Evolutionary conservation across 2,113 vertebrate genomes (phyloP), one percentile per base, ranked within the genome.

Genomic region (Thunnus thynnus): DNA sequence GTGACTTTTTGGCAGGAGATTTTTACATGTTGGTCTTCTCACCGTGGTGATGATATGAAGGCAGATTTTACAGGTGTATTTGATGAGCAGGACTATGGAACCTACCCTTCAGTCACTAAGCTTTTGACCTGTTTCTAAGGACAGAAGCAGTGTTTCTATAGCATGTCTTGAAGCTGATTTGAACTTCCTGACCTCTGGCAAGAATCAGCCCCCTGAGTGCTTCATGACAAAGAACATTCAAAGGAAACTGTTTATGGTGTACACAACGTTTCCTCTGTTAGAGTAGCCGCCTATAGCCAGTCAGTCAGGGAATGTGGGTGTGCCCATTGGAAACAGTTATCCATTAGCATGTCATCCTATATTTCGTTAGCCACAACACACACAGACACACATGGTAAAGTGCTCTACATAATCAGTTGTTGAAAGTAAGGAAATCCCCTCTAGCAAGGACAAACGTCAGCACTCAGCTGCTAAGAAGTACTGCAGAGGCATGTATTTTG

Each of bases 371-470:
- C 17, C 16, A 68, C 27, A 13, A 74, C 46, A 68, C 62, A 51
- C 22, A 52, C 18, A 30, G 4, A 44, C 47, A 64, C 27, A 57
- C 60, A 41, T 46, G 41, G 32, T 72, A 54, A 80, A 74, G 22
- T 68, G 11, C 62, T 78, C 54, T 51, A 12, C 18, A 62, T 69
- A 3, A 65, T 71, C 66, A 41, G 55, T 18, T n/a, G 2, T 14
- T 76, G 56, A 83, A 79, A 87, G 82, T 83, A 46, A 78, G 63
- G 46, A 76, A 84, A 79, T 56, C 71, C 73, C 91, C 77, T 73
- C 54, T 0, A 82, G 91, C 88, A 82, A 89, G 80, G 83, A 58
- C 76, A 78, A 25, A 70, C 16, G 64, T 56, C 46, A 68, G 54
- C 77, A 75, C 69, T 80, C 61, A 67, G 66, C 61, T 70, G 51